Conservation (phyloP, 2,797 vertebrate species). For the Buceros bicornis region DNA sequence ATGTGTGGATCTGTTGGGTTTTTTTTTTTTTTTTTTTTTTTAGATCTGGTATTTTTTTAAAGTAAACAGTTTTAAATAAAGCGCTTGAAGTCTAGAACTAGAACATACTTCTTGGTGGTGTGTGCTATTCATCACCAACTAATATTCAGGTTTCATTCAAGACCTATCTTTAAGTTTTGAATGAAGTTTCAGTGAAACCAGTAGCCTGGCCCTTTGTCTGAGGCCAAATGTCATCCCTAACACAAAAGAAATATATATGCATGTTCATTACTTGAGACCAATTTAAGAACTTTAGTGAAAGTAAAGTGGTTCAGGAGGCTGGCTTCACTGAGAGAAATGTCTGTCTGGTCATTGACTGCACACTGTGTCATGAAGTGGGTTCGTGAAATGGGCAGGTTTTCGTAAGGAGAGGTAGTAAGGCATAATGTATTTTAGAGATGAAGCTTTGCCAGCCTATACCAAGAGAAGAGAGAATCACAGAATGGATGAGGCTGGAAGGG, state of each 20-base stretch:
- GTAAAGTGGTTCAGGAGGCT: background rate
- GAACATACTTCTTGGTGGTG: background rate
- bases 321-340: background rate
- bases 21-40: background rate
- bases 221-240: background rate
- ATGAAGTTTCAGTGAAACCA: background rate
- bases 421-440: background rate
- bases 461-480: background rate
- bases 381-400: background rate
- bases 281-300: background rate
- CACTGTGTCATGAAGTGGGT: rapidly evolving
- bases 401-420: background rate
- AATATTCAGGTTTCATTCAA: background rate
- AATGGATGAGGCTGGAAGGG: background rate
- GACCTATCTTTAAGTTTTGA: background rate
- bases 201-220: background rate
- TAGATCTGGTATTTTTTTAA: background rate
- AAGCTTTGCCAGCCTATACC: background rate
- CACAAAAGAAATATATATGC: background rate
- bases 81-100: background rate
- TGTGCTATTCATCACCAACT: background rate
- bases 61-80: conserved; percentile 3
- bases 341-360: background rate
- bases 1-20: background rate
- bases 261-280: background rate